These are phyloP conservation scores for Hyles euphorbiae DNA, from an alignment of 1,140 invertebrate species.

Conservation along the genomic window DNA sequence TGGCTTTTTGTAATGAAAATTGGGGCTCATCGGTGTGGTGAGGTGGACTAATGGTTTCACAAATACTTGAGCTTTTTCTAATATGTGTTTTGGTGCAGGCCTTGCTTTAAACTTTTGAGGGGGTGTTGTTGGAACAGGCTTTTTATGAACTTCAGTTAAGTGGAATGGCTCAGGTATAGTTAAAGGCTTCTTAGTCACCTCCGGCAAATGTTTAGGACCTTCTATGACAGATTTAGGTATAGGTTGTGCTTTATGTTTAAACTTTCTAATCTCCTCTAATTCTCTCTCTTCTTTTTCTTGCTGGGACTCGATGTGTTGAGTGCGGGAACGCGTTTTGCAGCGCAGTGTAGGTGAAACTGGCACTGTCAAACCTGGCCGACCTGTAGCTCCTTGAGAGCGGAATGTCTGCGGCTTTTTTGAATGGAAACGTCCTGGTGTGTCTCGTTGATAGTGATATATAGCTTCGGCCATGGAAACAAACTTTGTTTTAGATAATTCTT, in stretches of 20 bases:
- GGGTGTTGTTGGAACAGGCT: conserved; percentile 28
- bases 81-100: conserved; percentile 59
- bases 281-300: conserved; percentile 63
- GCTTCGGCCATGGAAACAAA: conserved; percentile 68
- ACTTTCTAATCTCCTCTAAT: conserved; percentile 58
- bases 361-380: conserved; percentile 38
- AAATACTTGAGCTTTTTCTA: conserved; percentile 54
- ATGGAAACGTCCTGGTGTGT: conserved; percentile 63
- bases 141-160: conserved; percentile 58
- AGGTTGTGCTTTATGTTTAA: conserved; percentile 63
- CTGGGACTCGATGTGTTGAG: conserved; percentile 51
- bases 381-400: conserved; percentile 23
- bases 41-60: conserved; percentile 34
- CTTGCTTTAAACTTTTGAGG: conserved; percentile 55
- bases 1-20: conserved; percentile 45
- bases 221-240: conserved; percentile 57
- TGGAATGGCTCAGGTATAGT: conserved; percentile 65
- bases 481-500: conserved; percentile 51
- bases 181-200: conserved; percentile 45
- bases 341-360: conserved; percentile 62
- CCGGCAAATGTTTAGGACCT: conserved; percentile 48
- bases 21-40: conserved; percentile 48
- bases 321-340: conserved; percentile 49
- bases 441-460: conserved; percentile 61
- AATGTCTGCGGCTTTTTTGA: conserved; percentile 39